phyloP scores from a whole-genome alignment of 2,113 vertebrate genomes.

The Planiliza haematocheilus region DNA sequence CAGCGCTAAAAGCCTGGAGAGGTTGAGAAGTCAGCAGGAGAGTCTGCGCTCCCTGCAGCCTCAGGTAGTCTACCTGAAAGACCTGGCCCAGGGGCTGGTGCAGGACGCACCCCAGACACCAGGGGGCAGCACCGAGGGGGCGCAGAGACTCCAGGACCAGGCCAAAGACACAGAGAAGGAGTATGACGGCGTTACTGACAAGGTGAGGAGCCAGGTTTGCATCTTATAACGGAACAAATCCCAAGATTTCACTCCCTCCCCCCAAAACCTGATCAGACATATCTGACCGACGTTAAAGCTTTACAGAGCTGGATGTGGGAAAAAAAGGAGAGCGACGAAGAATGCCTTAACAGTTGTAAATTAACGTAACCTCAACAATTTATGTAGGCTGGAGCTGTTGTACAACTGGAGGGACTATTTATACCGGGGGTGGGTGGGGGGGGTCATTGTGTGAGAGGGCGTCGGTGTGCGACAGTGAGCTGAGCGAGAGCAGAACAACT shows the following conservation, averaged over 20 bases:
- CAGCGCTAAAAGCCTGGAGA: conserved; percentile 96
- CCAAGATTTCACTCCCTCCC: too few species aligned
- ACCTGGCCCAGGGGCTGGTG: conserved; percentile 91
- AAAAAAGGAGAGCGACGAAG: conserved; percentile 16
- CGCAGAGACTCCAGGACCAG: conserved; percentile 85
- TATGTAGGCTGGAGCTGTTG: conserved; percentile 22
- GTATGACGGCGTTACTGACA: conserved; percentile 86
- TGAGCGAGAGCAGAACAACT: conserved; percentile 65
- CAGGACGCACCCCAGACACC: conserved; percentile 88
- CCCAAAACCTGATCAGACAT: not conserved
- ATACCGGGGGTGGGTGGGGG: too few species aligned
- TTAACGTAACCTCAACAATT: conserved; percentile 12
- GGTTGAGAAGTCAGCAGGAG: conserved; percentile 92
- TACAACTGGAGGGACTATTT: not conserved
- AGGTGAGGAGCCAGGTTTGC: conserved; percentile 80
- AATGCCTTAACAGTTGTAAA: not conserved
- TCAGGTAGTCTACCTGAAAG: conserved; percentile 92
- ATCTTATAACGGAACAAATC: too few species aligned
- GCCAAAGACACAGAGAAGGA: conserved; percentile 87
- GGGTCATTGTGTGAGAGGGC: conserved; percentile 31
- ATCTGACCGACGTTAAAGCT: not conserved
- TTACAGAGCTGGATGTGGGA: not conserved
- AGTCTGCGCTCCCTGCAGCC: conserved; percentile 88
- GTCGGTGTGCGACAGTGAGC: conserved; percentile 22
- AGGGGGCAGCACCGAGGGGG: conserved; percentile 83